Evolutionary conservation across 1,140 invertebrate genomes (phyloP).

Genomic region (Zaprionus taronus): DNA sequence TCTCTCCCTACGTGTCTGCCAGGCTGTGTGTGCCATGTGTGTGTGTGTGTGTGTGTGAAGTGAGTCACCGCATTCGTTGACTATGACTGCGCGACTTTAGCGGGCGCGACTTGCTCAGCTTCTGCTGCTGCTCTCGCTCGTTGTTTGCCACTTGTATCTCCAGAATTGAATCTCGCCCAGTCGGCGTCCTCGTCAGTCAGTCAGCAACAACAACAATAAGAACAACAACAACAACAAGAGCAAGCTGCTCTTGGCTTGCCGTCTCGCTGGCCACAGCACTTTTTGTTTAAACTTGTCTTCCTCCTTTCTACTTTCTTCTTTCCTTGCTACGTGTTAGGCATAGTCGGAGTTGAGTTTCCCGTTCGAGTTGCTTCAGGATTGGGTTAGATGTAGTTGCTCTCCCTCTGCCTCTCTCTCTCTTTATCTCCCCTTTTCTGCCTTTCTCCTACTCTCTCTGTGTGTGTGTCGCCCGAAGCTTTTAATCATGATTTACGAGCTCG

Average conservation of each 20-base stretch:
- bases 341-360: slow-evolving; percentile 41
- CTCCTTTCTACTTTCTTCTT: slow-evolving; percentile 7
- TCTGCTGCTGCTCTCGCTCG: slow-evolving; percentile 49
- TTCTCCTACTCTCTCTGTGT: not conserved
- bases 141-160: slow-evolving; percentile 78
- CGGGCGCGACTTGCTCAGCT: slow-evolving; percentile 22
- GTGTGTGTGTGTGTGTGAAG: slow-evolving; percentile 47
- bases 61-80: slow-evolving; percentile 69
- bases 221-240: slow-evolving; percentile 25
- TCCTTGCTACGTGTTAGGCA: slow-evolving; percentile 72
- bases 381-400: slow-evolving; percentile 20
- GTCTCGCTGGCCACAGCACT: slow-evolving; percentile 68
- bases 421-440: too few species aligned
- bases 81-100: slow-evolving; percentile 55
- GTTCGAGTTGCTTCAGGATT: slow-evolving; percentile 29
- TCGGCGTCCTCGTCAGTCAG: slow-evolving; percentile 57
- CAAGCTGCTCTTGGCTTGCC: slow-evolving; percentile 42
- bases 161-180: slow-evolving; percentile 76
- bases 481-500: slow-evolving; percentile 83
- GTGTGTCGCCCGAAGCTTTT: slow-evolving; percentile 79
- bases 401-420: not conserved
- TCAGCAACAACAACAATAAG: slow-evolving; percentile 13
- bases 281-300: slow-evolving; percentile 65
- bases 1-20: slow-evolving; percentile 22
- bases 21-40: slow-evolving; percentile 35